phyloP scores from a whole-genome alignment of 2,797 vertebrate genomes.

The Semotilus atromaculatus region DNA sequence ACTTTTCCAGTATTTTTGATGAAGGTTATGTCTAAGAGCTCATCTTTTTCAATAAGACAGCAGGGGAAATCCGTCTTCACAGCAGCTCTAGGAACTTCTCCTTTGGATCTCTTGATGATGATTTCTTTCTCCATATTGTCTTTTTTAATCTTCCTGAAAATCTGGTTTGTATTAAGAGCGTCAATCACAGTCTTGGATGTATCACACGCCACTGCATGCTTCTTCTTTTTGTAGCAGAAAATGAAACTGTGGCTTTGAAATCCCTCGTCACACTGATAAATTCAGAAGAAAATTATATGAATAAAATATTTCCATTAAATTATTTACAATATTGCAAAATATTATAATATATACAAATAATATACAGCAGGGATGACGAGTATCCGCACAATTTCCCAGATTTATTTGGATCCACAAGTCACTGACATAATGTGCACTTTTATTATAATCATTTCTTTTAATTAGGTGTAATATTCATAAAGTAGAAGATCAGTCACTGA shows the following conservation, averaged over 20 bases:
- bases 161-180: not conserved
- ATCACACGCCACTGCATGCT: not conserved
- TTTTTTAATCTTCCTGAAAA: not conserved
- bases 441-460: not conserved
- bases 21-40: slow-evolving; percentile 28
- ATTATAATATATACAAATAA: not conserved
- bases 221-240: not conserved
- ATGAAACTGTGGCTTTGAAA: slow-evolving; percentile 6
- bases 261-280: not conserved
- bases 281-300: not conserved
- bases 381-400: not conserved
- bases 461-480: not conserved
- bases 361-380: not conserved
- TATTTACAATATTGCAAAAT: not conserved
- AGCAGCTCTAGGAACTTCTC: not conserved
- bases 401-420: not conserved
- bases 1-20: not conserved
- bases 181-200: slow-evolving; percentile 4
- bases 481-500: not conserved
- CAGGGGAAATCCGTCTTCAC: slow-evolving; percentile 42
- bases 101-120: slow-evolving; percentile 13
- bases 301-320: not conserved
- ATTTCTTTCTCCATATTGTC: not conserved
- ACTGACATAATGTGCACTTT: not conserved
- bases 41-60: slow-evolving; percentile 36